A percentile compares a stretch with the other conserved stretches of the same genome.
Evolutionary conservation across 2,113 vertebrate genomes (phyloP).

Genomic region (Brienomyrus brachyistius): DNA sequence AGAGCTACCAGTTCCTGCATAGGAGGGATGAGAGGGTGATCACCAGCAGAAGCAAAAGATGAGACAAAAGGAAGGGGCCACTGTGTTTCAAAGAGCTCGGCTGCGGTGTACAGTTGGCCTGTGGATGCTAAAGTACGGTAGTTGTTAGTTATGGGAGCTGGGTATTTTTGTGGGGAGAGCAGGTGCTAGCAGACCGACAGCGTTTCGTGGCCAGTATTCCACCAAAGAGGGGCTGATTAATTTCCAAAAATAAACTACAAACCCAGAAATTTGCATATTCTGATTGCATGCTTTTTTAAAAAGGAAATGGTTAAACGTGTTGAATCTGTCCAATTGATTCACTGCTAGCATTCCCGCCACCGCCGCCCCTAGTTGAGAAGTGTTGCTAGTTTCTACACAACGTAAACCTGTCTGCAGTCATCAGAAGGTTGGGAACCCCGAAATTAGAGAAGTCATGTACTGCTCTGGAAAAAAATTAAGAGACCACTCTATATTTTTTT

Average conservation of each 20-base stretch:
- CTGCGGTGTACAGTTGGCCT: not conserved
- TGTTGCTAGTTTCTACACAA: not conserved
- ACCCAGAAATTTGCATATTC: not conserved
- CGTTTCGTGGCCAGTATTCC: not conserved
- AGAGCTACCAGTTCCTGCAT: conserved; percentile 84
- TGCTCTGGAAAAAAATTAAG: not conserved
- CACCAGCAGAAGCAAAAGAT: not conserved
- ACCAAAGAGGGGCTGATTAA: not conserved
- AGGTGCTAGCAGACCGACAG: not conserved
- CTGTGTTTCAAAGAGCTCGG: not conserved
- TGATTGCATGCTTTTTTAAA: not conserved
- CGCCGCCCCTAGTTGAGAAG: not conserved
- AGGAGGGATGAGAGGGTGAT: not conserved
- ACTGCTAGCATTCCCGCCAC: not conserved
- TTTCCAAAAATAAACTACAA: not conserved
- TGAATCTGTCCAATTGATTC: not conserved
- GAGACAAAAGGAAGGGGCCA: not conserved
- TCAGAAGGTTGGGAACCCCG: not conserved
- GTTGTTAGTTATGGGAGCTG: not conserved
- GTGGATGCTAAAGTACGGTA: not conserved
- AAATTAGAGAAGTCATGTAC: not conserved
- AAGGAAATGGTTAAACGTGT: not conserved
- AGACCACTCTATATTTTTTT: not conserved
- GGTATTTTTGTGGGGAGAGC: not conserved
- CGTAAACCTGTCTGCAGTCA: not conserved